Evolutionary conservation across 2,888 invertebrate species (phyloP).

Genomic region (Nebria brevicollis): DNA sequence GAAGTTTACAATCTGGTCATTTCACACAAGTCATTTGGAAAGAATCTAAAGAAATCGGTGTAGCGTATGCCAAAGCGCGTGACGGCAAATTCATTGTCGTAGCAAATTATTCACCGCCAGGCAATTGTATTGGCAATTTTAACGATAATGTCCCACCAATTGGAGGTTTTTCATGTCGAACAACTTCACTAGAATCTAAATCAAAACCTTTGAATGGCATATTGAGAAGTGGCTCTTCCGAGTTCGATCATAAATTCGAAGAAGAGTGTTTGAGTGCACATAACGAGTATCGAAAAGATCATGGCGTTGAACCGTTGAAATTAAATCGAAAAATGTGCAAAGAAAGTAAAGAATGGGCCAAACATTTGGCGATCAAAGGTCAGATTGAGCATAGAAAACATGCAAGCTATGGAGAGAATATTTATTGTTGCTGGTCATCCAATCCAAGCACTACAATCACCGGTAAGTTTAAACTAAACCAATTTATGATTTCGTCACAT

Average conservation of each 20-base stretch:
- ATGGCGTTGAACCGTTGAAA: slow-evolving; percentile 75
- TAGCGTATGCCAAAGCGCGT: slow-evolving; percentile 72
- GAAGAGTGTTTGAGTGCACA: slow-evolving; percentile 79
- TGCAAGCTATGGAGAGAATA: slow-evolving; percentile 84
- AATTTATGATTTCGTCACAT: not conserved
- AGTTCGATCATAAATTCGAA: slow-evolving; percentile 65
- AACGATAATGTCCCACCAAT: slow-evolving; percentile 77
- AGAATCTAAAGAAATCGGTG: slow-evolving; percentile 76
- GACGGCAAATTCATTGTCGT: slow-evolving; percentile 84
- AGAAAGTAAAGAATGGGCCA: slow-evolving; percentile 79
- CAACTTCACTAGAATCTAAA: not conserved
- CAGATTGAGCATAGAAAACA: slow-evolving; percentile 79
- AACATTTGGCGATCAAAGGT: slow-evolving; percentile 72
- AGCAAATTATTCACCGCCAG: slow-evolving; percentile 89
- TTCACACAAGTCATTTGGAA: slow-evolving; percentile 89
- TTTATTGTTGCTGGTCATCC: slow-evolving; percentile 80
- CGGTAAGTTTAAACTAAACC: slow-evolving; percentile 65
- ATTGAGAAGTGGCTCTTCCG: slow-evolving; percentile 12
- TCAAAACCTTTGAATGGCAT: slow-evolving; percentile 7
- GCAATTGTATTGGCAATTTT: slow-evolving; percentile 82
- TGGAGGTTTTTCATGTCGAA: slow-evolving; percentile 55
- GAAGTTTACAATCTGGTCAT: slow-evolving; percentile 71
- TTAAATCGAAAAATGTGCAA: slow-evolving; percentile 73
- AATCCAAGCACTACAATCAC: slow-evolving; percentile 73
- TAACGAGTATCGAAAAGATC: slow-evolving; percentile 75